Percentiles rank a stretch among this genome's conserved stretches.
Conservation (phyloP, 1,140 invertebrate genomes). For the Nephila pilipes region DNA sequence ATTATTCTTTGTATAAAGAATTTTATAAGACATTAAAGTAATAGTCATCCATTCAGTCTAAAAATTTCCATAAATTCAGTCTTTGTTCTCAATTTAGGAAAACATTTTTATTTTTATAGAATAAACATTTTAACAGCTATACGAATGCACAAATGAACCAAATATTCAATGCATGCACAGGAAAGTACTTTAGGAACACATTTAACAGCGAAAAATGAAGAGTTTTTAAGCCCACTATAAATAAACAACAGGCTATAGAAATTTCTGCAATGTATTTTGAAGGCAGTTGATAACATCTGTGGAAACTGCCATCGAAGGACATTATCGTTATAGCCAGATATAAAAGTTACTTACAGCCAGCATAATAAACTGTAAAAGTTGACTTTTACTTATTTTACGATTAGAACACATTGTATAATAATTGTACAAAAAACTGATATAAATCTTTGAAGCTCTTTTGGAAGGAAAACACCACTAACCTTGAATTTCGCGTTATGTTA, state of each 20-base stretch:
- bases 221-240: neutral
- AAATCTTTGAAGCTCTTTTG: neutral
- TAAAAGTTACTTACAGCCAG: neutral
- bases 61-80: neutral
- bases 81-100: neutral
- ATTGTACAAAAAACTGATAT: neutral
- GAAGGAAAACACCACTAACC: too few relatives aligned
- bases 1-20: neutral
- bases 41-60: neutral
- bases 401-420: neutral
- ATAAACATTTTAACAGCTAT: neutral
- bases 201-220: neutral
- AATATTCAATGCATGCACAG: neutral
- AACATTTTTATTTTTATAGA: neutral
- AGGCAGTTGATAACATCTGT: constrained; percentile 17
- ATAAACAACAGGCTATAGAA: constrained; percentile 9
- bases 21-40: neutral
- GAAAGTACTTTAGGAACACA: neutral
- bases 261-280: neutral
- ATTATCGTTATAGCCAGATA: constrained; percentile 8
- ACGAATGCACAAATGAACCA: neutral
- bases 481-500: too few relatives aligned
- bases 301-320: constrained; percentile 5
- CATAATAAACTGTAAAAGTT: constrained; percentile 17
- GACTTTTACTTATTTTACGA: neutral